Evolutionary conservation across 2,113 vertebrate genomes (phyloP), one percentile per base, ranked within the genome.

Genomic region (Peromyscus polionotus): DNA sequence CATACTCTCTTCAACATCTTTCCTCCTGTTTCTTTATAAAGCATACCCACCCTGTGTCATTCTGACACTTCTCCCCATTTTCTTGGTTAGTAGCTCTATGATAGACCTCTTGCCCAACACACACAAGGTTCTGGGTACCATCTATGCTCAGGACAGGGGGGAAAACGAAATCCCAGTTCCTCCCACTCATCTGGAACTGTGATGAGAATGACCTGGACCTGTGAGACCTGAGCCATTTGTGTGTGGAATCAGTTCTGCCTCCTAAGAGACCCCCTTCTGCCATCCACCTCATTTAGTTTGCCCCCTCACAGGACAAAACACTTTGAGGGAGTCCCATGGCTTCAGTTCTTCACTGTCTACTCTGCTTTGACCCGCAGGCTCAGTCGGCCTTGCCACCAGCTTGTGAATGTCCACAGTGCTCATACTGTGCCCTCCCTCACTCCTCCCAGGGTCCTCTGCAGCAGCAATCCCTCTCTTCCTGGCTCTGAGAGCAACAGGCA

Each of bases 401-500:
- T 75, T 45, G 13, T n/a, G n/a, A 19, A 26, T 68, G 70, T 28
- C 19, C 10, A 42, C 63, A 4, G 0, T 7, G n/a, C n/a, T 39
- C 31, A 26, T 54, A 39, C 63, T 67, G 39, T 4, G 1, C 48
- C 45, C 2, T 24, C 9, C 3, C 24, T 28, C 0, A 6, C 31
- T n/a, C 79, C 28, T 76, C 39, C 39, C 20, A 8, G 67, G 28
- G 67, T 33, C 57, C 88, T 59, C 39, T 3, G 39, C 39, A 26
- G 13, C 2, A 4, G 8, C 0, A 5, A 19, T 28, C 5, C 5
- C 61, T 67, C 75, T 83, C 11, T 68, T 57, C 94, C 31, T 24
- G 67, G 84, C 31, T 63, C 20, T 36, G 1, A 0, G 1, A n/a
- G 5, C 11, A 11, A 6, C n/a, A 1, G 22, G 12, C 20, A 3